A percentile compares a stretch with the other conserved stretches of the same genome.
phyloP scores from a whole-genome alignment of 2,888 invertebrate genomes.

The Clostera curtula region DNA sequence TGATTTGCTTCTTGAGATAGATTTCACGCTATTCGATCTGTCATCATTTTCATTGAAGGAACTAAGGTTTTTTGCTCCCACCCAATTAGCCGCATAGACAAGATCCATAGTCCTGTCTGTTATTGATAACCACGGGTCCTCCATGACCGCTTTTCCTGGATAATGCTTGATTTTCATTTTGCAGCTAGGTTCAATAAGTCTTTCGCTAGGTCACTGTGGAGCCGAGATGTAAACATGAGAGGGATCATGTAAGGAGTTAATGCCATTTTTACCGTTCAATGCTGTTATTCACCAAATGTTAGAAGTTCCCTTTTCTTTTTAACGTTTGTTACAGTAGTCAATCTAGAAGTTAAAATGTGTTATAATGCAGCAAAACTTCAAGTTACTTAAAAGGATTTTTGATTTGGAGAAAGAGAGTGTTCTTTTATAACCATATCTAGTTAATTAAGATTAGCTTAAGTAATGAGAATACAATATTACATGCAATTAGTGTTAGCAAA shows the following conservation, averaged over 20 bases:
- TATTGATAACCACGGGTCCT: constrained; percentile 80
- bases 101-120: constrained; percentile 82
- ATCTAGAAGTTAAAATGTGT: constrained; percentile 14
- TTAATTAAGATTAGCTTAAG: too few relatives aligned
- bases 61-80: constrained; percentile 78
- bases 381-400: constrained; percentile 1
- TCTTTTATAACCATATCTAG: too few relatives aligned
- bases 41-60: constrained; percentile 52
- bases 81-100: constrained; percentile 90
- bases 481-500: too few relatives aligned
- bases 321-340: constrained; percentile 12
- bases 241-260: constrained; percentile 15
- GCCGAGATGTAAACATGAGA: constrained; percentile 13
- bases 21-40: constrained; percentile 44
- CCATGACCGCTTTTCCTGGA: constrained; percentile 88
- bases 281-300: constrained; percentile 14
- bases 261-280: constrained; percentile 34
- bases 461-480: too few relatives aligned
- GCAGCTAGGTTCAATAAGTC: constrained; percentile 19
- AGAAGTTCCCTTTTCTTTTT: too few relatives aligned
- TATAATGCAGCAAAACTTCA: constrained; percentile 24
- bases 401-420: background rate
- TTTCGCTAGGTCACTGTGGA: constrained; percentile 15
- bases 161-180: constrained; percentile 89
- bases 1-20: constrained; percentile 68